Conservation (phyloP, 2,888 invertebrate species). For the Octonoba sinensis region DNA sequence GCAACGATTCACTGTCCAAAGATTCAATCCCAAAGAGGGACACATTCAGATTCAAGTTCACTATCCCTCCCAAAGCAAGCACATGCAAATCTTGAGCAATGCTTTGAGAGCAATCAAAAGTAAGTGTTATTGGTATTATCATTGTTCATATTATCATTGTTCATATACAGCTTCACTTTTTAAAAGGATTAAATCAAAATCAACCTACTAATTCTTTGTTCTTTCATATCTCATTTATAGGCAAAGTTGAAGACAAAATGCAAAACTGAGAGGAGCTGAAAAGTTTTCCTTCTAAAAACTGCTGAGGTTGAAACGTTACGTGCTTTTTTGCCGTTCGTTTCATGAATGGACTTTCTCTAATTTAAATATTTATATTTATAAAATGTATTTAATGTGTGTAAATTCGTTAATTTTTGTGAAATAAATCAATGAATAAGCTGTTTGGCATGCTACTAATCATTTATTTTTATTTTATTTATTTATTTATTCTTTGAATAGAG, state of each 20-base stretch:
- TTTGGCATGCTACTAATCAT: no score
- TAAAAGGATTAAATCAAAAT: no score
- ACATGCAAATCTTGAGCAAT: slow-evolving; percentile 13
- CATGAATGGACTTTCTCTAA: slow-evolving; percentile 9
- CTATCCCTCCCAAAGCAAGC: slow-evolving; percentile 1
- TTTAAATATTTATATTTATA: slow-evolving; percentile 8
- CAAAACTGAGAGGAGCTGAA: no score
- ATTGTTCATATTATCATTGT: no score
- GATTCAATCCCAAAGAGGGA: slow-evolving; percentile 16
- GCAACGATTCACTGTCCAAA: not conserved
- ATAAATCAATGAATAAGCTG: not conserved
- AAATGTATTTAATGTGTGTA: slow-evolving; percentile 9
- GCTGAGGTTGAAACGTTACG: no score
- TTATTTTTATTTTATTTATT: no score
- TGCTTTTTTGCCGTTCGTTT: not conserved
- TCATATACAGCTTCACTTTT: no score
- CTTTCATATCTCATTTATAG: no score
- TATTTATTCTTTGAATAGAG: no score
- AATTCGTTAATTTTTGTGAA: slow-evolving; percentile 1
- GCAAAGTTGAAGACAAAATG: no score
- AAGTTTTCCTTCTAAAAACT: no score
- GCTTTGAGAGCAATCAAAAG: slow-evolving; percentile 1
- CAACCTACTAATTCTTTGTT: no score
- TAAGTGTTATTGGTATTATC: not conserved
- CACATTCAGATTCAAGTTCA: slow-evolving; percentile 8